Evolutionary conservation across 2,888 invertebrate species (phyloP).

Genomic region (Dione vanillae): DNA sequence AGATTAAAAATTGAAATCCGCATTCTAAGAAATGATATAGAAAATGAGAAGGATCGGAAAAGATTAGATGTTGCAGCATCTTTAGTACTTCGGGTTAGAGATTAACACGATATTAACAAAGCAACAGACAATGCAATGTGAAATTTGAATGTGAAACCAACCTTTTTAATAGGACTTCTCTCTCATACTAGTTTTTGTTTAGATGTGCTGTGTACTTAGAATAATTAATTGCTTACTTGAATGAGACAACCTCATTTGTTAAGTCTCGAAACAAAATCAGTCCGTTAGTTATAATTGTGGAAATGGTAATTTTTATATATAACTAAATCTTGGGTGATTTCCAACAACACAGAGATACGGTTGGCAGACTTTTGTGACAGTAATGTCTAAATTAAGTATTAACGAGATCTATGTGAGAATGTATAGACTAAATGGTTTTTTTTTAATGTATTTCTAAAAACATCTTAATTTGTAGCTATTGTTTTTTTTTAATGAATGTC

Average conservation of each 20-base stretch:
- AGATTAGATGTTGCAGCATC: neutral
- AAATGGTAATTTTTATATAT: slow-evolving; percentile 72
- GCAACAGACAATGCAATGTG: slow-evolving; percentile 50
- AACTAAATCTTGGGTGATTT: slow-evolving; percentile 57
- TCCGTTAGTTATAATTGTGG: slow-evolving; percentile 72
- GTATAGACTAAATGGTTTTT: neutral
- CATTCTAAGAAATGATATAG: slow-evolving; percentile 11
- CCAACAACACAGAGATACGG: slow-evolving; percentile 52
- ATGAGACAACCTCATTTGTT: slow-evolving; percentile 66
- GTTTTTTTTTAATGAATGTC: neutral
- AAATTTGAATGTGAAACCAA: slow-evolving; percentile 59
- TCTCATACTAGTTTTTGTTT: slow-evolving; percentile 77
- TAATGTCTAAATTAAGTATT: slow-evolving; percentile 27
- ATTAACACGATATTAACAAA: slow-evolving; percentile 29
- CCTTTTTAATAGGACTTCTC: slow-evolving; percentile 74
- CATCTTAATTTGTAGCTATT: neutral
- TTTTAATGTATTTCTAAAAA: neutral
- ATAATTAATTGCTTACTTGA: slow-evolving; percentile 63
- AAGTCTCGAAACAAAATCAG: slow-evolving; percentile 75
- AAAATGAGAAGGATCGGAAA: neutral
- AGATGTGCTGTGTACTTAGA: slow-evolving; percentile 84
- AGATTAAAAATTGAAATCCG: neutral
- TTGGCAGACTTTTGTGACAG: slow-evolving; percentile 18
- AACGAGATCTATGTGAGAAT: slow-evolving; percentile 17
- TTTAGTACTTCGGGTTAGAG: slow-evolving; percentile 3